Evolutionary conservation across 2,113 vertebrate genomes (phyloP).

Genomic region (Cyphomyrus discorhynchus): DNA sequence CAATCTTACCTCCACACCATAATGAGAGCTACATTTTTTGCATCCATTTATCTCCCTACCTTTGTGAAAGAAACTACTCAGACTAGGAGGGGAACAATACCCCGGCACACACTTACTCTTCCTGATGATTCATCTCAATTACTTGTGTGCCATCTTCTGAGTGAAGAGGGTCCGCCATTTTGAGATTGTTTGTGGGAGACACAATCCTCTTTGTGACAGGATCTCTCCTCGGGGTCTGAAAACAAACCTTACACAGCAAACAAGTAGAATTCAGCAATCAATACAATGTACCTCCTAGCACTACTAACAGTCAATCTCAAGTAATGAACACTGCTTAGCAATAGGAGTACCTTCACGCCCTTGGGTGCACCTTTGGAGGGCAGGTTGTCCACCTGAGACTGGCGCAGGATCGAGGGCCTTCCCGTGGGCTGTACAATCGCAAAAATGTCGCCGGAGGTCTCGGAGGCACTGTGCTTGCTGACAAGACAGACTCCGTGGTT

Average conservation of each 20-base stretch:
- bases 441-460: constrained; percentile 64
- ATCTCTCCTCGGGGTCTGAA: constrained; percentile 85
- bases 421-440: constrained; percentile 61
- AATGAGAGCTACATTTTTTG: neutral
- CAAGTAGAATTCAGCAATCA: neutral
- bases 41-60: neutral
- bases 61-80: neutral
- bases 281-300: neutral
- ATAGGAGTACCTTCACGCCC: constrained; percentile 59
- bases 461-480: constrained; percentile 45
- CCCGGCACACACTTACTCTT: constrained; percentile 34
- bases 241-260: constrained; percentile 70
- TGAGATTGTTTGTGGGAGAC: constrained; percentile 59
- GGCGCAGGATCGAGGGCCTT: constrained; percentile 72
- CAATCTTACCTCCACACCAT: neutral
- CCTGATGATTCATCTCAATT: constrained; percentile 20
- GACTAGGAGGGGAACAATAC: neutral
- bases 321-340: neutral
- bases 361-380: constrained; percentile 60
- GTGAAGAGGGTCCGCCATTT: constrained; percentile 36
- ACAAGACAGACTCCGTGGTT: constrained; percentile 49
- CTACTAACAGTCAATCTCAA: neutral
- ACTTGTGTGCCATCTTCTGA: constrained; percentile 45
- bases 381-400: constrained; percentile 80
- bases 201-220: constrained; percentile 75